Conservation (phyloP, 2,113 vertebrate genomes). For the Prietella phreatophila region DNA sequence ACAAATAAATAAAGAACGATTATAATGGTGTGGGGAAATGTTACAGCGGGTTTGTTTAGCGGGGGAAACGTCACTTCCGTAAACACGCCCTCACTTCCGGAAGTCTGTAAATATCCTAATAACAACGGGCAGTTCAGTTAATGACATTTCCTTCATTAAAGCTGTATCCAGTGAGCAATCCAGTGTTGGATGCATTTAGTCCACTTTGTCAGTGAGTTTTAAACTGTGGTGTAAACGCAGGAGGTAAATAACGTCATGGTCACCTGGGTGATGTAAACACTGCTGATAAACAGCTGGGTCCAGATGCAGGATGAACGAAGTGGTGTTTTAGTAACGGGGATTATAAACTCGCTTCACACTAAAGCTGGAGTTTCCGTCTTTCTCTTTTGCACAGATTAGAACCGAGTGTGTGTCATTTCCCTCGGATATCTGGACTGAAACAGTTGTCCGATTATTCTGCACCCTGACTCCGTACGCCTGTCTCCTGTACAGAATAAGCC, state of each 20-base stretch:
- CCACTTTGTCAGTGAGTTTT: neutral
- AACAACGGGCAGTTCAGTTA: neutral
- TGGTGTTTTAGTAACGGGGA: too few relatives aligned
- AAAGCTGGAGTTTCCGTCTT: too few relatives aligned
- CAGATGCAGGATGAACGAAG: neutral
- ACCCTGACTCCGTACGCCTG: neutral
- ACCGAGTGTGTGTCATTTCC: neutral
- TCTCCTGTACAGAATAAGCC: conserved; percentile 84
- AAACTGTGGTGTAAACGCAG: neutral
- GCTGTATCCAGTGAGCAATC: too few relatives aligned
- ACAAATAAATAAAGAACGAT: too few relatives aligned
- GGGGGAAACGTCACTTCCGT: neutral
- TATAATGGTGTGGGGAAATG: neutral
- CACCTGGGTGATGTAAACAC: neutral
- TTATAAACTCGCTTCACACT: too few relatives aligned
- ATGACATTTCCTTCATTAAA: neutral
- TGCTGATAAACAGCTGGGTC: neutral
- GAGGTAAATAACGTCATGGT: neutral
- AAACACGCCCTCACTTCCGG: neutral
- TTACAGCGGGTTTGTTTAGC: neutral
- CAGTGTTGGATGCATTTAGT: neutral
- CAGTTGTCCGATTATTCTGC: neutral
- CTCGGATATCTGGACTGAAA: neutral
- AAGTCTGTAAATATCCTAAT: neutral
- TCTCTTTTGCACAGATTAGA: neutral